Base-by-base conservation (phyloP, 2,113 vertebrate genomes). In the Neoarius graeffei region DNA sequence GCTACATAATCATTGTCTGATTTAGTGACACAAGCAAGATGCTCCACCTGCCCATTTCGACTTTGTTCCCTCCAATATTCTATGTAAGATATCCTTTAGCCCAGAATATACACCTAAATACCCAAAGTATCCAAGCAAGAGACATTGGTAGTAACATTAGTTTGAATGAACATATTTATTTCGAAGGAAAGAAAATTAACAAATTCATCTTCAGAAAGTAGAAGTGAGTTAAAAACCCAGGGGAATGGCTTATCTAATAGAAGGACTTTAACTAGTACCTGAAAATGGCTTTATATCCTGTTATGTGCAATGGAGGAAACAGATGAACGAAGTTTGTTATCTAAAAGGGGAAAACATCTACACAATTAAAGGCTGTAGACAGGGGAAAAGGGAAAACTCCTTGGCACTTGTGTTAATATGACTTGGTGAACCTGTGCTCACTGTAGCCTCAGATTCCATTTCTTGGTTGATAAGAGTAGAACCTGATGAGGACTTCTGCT, bases 141-240 rank as follows among this genome's bases (percentile, higher is more conserved):
- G 23, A 25, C 48, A 27, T 17, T 57, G 52, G 6, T 56, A 57
- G 52, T 79, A 54, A 57, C 7, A 80, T 57, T 77, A 77, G 48
- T 77, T 57, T 76, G 19, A 42, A 10, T 50, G 17, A 76, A 76
- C 20, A 25, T 50, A 76, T 76, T 50, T 57, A 54, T 80, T 80
- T 56, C 2, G 50, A 56, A 27, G 48, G 23, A 56, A 57, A 30
- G 77, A 56, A 77, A 79, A 79, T 79, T 30, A 57, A 15, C 25
- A 80, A 56, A 80, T 56, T 56, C n/a, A 27, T 80, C 77, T 57
- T 80, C 7, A 80, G n/a, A 56, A 56, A 27, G 52, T 57, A 80
- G 25, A 80, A 80, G 52, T 48, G 42, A 54, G 74, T 11, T 52
- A 48, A 77, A 52, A 25, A 15, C 13, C 48, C 23, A 27, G 23